These are phyloP conservation scores for Cephus sareptanus DNA, from an alignment of 2,888 invertebrate species.

Conservation along the genomic window DNA sequence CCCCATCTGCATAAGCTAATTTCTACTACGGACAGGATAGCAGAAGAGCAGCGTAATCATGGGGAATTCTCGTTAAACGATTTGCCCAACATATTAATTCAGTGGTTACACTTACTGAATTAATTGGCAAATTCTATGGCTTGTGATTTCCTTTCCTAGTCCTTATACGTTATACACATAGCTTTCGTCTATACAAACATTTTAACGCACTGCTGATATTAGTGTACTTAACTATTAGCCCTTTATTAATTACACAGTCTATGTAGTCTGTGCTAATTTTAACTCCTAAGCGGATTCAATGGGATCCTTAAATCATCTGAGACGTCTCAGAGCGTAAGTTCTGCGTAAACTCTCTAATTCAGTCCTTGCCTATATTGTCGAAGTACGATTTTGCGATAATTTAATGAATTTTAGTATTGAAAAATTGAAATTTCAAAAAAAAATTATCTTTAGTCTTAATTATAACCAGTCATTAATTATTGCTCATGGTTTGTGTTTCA, in stretches of 20 bases:
- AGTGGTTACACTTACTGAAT: neutral
- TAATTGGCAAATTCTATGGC: slow-evolving; percentile 10
- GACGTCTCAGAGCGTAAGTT: neutral
- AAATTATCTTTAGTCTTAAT: neutral
- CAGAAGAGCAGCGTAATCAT: neutral
- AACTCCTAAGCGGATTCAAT: neutral
- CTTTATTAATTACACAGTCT: neutral
- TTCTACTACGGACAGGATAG: neutral
- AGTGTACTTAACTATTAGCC: neutral
- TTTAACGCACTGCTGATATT: neutral
- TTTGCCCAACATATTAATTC: slow-evolving; percentile 53
- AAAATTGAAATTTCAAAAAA: no score
- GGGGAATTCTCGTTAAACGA: slow-evolving; percentile 33
- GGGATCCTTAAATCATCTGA: neutral
- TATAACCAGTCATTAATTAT: neutral
- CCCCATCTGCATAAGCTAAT: slow-evolving; percentile 51
- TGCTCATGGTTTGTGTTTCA: neutral
- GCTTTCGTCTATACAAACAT: neutral
- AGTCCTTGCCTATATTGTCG: neutral
- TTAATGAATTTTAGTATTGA: no score
- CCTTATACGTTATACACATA: neutral
- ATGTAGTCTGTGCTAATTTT: neutral
- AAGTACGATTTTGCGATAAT: no score
- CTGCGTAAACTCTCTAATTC: neutral
- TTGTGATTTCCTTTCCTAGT: slow-evolving; percentile 8